Percentiles rank a stretch among this genome's conserved stretches.
These are phyloP conservation scores for Nomia melanderi DNA, from an alignment of 1,140 invertebrate genomes.

Conservation along the genomic window DNA sequence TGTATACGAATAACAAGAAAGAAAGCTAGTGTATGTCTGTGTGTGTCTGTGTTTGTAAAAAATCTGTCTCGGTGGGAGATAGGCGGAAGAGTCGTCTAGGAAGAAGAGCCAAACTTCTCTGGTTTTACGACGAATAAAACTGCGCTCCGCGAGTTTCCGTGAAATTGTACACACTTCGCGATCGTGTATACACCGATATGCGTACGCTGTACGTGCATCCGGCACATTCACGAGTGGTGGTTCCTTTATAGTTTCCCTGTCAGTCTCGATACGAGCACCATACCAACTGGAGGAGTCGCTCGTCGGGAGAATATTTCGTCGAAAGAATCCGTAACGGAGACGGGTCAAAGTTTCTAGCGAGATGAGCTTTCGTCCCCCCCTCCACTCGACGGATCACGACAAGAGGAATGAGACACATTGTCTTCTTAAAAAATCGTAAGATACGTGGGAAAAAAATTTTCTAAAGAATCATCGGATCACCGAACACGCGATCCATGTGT, in stretches of 20 bases:
- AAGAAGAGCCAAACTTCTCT: constrained; percentile 50
- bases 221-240: constrained; percentile 7
- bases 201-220: neutral
- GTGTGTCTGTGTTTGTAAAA: no score
- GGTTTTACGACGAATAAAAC: constrained; percentile 67
- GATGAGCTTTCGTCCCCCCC: constrained; percentile 4
- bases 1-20: no score
- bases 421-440: constrained; percentile 12
- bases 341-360: constrained; percentile 7
- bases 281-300: constrained; percentile 25
- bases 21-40: no score
- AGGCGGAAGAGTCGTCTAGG: neutral
- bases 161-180: constrained; percentile 26
- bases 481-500: no score
- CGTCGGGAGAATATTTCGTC: constrained; percentile 65
- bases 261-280: constrained; percentile 17
- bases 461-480: no score
- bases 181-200: neutral
- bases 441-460: no score
- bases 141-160: constrained; percentile 45
- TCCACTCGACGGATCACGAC: neutral
- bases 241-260: constrained; percentile 54
- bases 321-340: constrained; percentile 49
- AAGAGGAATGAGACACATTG: neutral
- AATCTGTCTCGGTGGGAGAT: neutral